phyloP scores from a whole-genome alignment of 2,888 invertebrate genomes.

The Sminthurides aquaticus region DNA sequence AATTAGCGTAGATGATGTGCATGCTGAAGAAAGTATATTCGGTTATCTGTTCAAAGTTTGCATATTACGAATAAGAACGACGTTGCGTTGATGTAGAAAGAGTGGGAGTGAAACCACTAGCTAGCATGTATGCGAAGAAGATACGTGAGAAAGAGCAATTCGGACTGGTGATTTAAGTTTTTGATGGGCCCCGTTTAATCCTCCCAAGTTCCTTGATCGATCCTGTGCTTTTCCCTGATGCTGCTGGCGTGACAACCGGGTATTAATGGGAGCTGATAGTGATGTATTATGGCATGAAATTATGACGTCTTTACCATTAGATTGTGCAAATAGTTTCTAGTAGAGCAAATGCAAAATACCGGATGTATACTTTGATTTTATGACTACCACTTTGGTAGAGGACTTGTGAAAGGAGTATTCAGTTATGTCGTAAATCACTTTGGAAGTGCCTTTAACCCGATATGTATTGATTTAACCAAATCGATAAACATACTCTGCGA shows the following conservation, averaged over 20 bases:
- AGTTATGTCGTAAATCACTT: conserved; percentile 12
- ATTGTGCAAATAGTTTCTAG: not conserved
- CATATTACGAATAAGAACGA: too few relatives aligned
- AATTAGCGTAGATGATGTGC: too few relatives aligned
- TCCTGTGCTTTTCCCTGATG: not conserved
- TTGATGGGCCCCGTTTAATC: not conserved
- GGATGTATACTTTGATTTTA: too few relatives aligned
- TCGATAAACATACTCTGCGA: too few relatives aligned
- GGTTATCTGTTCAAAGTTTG: too few relatives aligned
- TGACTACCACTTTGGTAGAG: too few relatives aligned
- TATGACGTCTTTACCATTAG: not conserved
- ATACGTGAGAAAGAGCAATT: not conserved
- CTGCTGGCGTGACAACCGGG: not conserved
- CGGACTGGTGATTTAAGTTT: not conserved
- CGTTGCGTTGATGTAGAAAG: too few relatives aligned
- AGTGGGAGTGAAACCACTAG: too few relatives aligned
- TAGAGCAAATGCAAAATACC: too few relatives aligned
- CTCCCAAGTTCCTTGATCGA: too few relatives aligned
- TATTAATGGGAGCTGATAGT: not conserved
- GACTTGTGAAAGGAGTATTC: not conserved
- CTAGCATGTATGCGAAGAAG: too few relatives aligned
- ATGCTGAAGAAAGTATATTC: too few relatives aligned
- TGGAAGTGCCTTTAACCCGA: conserved; percentile 8
- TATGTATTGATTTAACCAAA: conserved; percentile 13
- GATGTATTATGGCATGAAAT: not conserved